Evolutionary conservation across 2,888 invertebrate genomes (phyloP).

Genomic region (Polyploca ridens): DNA sequence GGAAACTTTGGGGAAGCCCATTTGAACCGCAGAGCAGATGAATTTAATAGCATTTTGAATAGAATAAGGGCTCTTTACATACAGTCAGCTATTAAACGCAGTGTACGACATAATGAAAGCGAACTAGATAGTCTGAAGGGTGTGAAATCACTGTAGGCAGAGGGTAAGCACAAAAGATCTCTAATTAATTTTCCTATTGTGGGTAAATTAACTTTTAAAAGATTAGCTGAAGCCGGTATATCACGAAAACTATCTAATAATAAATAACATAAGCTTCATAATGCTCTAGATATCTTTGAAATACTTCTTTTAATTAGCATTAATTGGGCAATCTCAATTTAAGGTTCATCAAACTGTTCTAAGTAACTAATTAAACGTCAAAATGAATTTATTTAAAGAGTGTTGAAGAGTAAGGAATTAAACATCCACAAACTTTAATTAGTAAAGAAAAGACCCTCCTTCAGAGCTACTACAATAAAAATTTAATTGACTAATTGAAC

Average conservation of each 20-base stretch:
- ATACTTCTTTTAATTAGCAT: too few species aligned
- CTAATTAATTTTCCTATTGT: background rate
- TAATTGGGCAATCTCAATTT: too few species aligned
- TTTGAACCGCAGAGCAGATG: conserved; percentile 46
- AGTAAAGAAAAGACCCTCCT: background rate
- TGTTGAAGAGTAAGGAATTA: background rate
- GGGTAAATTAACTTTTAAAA: background rate
- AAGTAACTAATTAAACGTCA: background rate
- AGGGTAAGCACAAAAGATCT: conserved; percentile 1
- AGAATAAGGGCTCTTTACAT: conserved; percentile 41
- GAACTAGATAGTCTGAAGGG: conserved; percentile 10
- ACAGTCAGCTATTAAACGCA: conserved; percentile 31
- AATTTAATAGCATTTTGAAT: conserved; percentile 53
- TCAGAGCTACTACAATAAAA: background rate
- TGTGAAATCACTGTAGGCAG: background rate
- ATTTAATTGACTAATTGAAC: background rate
- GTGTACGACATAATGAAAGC: conserved; percentile 14
- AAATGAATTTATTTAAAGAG: background rate
- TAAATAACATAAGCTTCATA: too few species aligned
- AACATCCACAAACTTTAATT: background rate
- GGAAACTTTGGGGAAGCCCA: conserved; percentile 48
- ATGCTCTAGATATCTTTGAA: too few species aligned
- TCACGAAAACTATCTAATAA: too few species aligned
- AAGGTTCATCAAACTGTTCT: too few species aligned
- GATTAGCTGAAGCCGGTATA: background rate